Base-by-base conservation (phyloP, 1,140 invertebrate genomes). In the Diabrotica undecimpunctata region DNA sequence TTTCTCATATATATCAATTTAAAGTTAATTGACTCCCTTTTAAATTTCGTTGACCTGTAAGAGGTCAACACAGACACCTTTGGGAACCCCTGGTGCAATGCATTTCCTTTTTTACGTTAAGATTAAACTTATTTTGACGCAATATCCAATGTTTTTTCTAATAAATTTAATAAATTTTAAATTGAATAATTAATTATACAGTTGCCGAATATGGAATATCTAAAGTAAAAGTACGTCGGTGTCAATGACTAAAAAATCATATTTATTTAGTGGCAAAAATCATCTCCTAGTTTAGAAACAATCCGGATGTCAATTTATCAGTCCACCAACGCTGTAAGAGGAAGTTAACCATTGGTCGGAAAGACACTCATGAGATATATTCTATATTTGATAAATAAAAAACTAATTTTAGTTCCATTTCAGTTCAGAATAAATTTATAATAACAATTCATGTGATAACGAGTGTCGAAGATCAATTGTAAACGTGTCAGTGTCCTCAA, bases 241-340 rank as follows among this genome's bases (percentile, higher is more conserved):
- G 41, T 46, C 41, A n/a, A 46, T 46, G n/a, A 10, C 5, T 10
- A 46, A 46, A 10, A 46, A 55, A 55, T 55, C 11, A 55, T 25
- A 54, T 14, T 2, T 37, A 37, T 57, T 37, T 9, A 57, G 36
- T 57, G 12, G 55, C 55, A 37, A 57, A 38, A 57, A 57, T 37
- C 7, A 10, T 57, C 35, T 55, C n/a, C 51, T 37, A 37, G 25
- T 37, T 57, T 37, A 37, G 37, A 10, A 57, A 57, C 55, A 38
- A 63, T 70, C 66, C 71, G 71, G 71, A 72, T 72, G 69, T 60
- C 61, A 65, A 63, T 63, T 72, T 70, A 72, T 72, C 69, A 37
- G n/a, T 25, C 14, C 66, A 65, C 71, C 71, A 57, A 72, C 71
- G 50, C 62, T 55, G 53, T 54, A 36, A 50, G 51, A 66, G 65